Evolutionary conservation across 2,113 vertebrate genomes (phyloP).

Genomic region (Mobula hypostoma): DNA sequence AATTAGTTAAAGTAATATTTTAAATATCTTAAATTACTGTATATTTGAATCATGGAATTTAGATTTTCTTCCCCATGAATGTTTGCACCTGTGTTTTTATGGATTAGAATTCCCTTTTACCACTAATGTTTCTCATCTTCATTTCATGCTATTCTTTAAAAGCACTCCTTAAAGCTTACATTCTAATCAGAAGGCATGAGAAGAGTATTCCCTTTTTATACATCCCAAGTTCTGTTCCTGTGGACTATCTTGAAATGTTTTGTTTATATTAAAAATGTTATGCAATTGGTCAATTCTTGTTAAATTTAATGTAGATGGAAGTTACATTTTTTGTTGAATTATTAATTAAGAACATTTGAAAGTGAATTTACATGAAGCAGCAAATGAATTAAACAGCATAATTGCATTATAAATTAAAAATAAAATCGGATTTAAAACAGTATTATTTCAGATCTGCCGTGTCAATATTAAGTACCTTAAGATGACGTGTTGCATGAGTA

Average conservation of each 20-base stretch:
- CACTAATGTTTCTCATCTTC: background rate
- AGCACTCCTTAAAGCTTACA: background rate
- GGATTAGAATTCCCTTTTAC: background rate
- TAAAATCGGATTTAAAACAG: background rate
- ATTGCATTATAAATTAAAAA: background rate
- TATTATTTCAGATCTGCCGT: background rate
- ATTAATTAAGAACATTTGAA: background rate
- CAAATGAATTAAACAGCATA: background rate
- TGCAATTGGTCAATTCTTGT: background rate
- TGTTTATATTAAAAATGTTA: background rate
- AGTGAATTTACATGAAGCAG: background rate
- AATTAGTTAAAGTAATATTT: background rate
- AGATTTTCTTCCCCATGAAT: background rate
- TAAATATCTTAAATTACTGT: background rate
- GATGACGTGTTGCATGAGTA: background rate
- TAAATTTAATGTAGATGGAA: background rate
- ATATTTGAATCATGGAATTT: background rate
- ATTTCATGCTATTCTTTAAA: too few species aligned
- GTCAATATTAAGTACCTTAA: background rate
- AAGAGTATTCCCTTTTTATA: background rate
- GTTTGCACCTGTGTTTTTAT: background rate
- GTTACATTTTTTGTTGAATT: background rate
- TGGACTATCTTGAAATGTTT: background rate
- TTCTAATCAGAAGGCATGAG: background rate
- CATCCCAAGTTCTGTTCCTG: background rate